Evolutionary conservation across 2,113 vertebrate species (phyloP).

Genomic region (Calyptomena viridis): DNA sequence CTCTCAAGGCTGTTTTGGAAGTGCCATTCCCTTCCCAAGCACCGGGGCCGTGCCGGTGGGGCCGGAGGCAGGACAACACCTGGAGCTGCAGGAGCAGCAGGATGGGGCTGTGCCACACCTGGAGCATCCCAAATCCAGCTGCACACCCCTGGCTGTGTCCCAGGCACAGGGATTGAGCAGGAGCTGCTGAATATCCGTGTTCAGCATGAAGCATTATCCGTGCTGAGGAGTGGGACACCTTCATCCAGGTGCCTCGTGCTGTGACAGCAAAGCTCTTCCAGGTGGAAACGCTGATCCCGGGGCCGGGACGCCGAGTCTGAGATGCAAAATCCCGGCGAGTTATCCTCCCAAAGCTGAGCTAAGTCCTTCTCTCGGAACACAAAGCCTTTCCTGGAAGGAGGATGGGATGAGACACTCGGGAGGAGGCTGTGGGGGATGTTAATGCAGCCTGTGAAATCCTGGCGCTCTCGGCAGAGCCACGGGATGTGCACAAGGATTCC

Average conservation of each 20-base stretch:
- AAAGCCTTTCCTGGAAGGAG: neutral
- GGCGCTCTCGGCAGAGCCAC: neutral
- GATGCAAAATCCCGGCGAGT: neutral
- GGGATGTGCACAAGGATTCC: neutral
- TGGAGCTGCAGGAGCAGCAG: neutral
- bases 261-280: neutral
- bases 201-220: fast-evolving
- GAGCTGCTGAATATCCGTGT: neutral
- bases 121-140: neutral
- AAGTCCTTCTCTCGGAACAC: neutral
- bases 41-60: fast-evolving
- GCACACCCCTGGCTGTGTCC: neutral
- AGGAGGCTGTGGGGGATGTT: neutral
- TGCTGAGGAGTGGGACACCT: neutral
- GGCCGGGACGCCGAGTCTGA: neutral
- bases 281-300: neutral
- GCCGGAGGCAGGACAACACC: neutral
- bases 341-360: neutral
- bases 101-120: neutral
- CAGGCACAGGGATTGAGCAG: fast-evolving
- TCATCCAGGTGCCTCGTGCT: neutral
- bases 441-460: neutral
- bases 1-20: fast-evolving
- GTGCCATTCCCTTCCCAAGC: neutral
- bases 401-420: neutral